Base-by-base conservation (phyloP, 1,140 invertebrate genomes). In the Bombus picipes region DNA sequence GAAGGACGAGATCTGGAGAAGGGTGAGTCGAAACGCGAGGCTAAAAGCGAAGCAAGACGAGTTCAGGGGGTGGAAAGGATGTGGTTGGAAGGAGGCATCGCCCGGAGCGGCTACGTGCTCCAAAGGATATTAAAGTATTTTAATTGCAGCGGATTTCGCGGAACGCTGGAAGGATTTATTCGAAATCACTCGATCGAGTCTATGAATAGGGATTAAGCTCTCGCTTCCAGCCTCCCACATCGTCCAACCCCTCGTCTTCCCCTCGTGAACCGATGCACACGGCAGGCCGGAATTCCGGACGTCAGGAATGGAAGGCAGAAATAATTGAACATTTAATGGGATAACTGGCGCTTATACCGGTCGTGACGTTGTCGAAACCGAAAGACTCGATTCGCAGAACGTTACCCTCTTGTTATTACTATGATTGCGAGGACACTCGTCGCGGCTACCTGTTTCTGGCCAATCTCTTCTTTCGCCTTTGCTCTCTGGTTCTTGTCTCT, bases 241-340 rank as follows among this genome's bases (percentile, higher is more conserved):
- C 13, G 3, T 1, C 32, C 32, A 9, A 5, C 1, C 13, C 15
- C 28, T 32, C 57, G 57, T n/a, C 53, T 3, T 18, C 18, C n/a
- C 18, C 72, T 12, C 25, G 32, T 59, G 47, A 8, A 71, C 18
- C 73, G 47, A 77, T n/a, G 70, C n/a, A 28, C 71, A 57, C 77
- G 59, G 62, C 59, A 41, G 82, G 72, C 76, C 81, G 43, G 37
- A 83, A 91, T 85, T 90, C 87, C 72, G 81, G 65, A 86, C 80
- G 86, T 87, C 86, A 84, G 80, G 18, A 82, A 41, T 79, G 81
- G 76, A 87, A 88, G 84, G 71, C 76, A 88, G 87, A 90, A 92
- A 91, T 92, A 92, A 92, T 92, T 92, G 86, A 91, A 91, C 88
- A 90, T 92, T 92, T 92, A 91, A 92, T 91, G 79, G 88, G 86